Percentiles rank a stretch among this genome's conserved stretches.
These are phyloP conservation scores for Torymus aiolomorphi DNA, from an alignment of 2,888 invertebrate species.

Conservation along the genomic window DNA sequence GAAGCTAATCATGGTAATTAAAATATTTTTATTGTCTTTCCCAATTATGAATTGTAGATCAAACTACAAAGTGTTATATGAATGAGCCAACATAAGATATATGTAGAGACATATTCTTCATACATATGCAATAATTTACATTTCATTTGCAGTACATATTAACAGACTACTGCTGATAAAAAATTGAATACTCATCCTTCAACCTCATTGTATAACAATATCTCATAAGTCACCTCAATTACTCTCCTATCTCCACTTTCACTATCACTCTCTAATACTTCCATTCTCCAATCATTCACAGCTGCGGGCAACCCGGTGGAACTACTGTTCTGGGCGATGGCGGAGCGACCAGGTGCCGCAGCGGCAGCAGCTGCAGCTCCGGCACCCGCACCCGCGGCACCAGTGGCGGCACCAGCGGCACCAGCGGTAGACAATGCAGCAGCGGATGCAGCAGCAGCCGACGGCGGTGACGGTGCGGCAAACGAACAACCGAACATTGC, in stretches of 20 bases:
- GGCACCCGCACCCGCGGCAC: conserved; percentile 11
- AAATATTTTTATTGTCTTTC: not conserved
- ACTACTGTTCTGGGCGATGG: conserved; percentile 53
- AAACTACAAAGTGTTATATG: no score
- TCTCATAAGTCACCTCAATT: no score
- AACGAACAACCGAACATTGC: conserved; percentile 67
- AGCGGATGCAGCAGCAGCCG: conserved; percentile 58
- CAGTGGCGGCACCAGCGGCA: conserved; percentile 1
- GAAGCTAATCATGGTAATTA: conserved; percentile 66
- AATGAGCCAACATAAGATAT: no score
- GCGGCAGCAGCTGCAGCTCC: conserved; percentile 8
- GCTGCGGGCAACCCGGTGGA: conserved; percentile 51
- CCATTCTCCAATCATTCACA: not conserved
- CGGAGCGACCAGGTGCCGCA: conserved; percentile 43
- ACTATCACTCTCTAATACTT: no score
- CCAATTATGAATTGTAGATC: not conserved
- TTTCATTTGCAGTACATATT: no score
- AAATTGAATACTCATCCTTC: no score
- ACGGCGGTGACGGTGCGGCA: conserved; percentile 61
- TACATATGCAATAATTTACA: no score
- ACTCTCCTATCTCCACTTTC: no score
- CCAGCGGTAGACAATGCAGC: conserved; percentile 11
- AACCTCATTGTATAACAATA: no score
- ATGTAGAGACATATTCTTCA: no score
- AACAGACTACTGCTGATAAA: no score